Conservation (phyloP, 2,113 vertebrate genomes). For the Otocyon megalotis region DNA sequence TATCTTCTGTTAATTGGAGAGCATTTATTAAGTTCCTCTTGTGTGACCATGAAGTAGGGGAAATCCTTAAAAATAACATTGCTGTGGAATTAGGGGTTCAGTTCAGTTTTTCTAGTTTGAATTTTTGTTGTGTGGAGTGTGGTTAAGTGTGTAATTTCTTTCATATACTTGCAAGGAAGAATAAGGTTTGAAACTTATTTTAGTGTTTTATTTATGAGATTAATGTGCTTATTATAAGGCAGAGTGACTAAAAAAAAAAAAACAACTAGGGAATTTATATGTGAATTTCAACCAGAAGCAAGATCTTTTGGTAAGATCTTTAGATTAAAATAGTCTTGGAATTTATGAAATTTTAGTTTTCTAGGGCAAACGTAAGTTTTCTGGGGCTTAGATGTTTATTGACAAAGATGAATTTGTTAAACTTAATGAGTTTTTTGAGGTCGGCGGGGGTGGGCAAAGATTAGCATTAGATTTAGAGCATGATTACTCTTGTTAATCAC, state of each 20-base stretch:
- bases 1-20: not conserved
- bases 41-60: not conserved
- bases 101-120: not conserved
- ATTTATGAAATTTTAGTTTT: not conserved
- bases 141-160: not conserved
- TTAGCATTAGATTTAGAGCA: not conserved
- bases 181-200: not conserved
- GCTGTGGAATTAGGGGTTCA: not conserved
- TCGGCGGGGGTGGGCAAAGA: not conserved
- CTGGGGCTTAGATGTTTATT: not conserved
- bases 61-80: not conserved
- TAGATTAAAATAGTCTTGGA: not conserved
- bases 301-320: not conserved
- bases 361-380: not conserved
- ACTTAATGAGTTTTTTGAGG: not conserved
- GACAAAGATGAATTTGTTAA: slow-evolving; percentile 26
- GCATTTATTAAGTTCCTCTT: not conserved
- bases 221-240: not conserved
- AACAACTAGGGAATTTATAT: not conserved
- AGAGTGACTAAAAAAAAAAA: not conserved
- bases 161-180: not conserved
- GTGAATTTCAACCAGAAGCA: not conserved
- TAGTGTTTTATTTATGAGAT: not conserved
- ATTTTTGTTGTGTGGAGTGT: not conserved
- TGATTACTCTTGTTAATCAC: not conserved